phyloP scores from a whole-genome alignment of 2,888 invertebrate genomes.

The Lepas anatifera region DNA sequence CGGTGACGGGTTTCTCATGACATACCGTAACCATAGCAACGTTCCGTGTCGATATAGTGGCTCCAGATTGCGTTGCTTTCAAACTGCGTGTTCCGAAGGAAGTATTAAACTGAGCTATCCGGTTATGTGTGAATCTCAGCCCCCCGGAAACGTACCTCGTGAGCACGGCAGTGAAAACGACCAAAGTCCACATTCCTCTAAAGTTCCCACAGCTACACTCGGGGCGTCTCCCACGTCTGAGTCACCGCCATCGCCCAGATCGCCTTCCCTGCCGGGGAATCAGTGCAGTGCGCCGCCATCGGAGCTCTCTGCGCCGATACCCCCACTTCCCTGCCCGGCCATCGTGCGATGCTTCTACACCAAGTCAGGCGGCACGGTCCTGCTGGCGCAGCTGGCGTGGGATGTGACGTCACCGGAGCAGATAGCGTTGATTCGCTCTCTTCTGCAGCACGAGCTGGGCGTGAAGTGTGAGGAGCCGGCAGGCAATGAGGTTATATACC shows the following conservation, averaged over 20 bases:
- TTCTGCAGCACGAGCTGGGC: not conserved
- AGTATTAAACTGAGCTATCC: too few species aligned
- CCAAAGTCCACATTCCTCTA: too few species aligned
- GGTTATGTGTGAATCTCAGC: not conserved
- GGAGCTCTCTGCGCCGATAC: too few species aligned
- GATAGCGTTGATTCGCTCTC: not conserved
- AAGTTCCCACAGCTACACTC: too few species aligned
- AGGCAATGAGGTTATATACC: not conserved
- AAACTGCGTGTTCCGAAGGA: too few species aligned
- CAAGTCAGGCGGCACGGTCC: not conserved
- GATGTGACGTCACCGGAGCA: not conserved
- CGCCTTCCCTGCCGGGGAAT: too few species aligned
- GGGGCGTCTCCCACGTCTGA: not conserved
- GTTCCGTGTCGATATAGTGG: too few species aligned
- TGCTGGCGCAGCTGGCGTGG: not conserved
- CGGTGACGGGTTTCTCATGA: too few species aligned
- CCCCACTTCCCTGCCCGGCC: too few species aligned
- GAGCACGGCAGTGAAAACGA: not conserved
- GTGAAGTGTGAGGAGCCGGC: not conserved
- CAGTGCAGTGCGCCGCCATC: too few species aligned
- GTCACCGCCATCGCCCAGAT: slow-evolving; percentile 42
- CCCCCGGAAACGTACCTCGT: not conserved
- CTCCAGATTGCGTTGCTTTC: too few species aligned
- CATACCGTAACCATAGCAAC: too few species aligned
- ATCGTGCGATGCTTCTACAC: slow-evolving; percentile 50